These are phyloP conservation scores for Thalassaphorura encarpata DNA, from an alignment of 1,140 invertebrate genomes.

Conservation along the genomic window DNA sequence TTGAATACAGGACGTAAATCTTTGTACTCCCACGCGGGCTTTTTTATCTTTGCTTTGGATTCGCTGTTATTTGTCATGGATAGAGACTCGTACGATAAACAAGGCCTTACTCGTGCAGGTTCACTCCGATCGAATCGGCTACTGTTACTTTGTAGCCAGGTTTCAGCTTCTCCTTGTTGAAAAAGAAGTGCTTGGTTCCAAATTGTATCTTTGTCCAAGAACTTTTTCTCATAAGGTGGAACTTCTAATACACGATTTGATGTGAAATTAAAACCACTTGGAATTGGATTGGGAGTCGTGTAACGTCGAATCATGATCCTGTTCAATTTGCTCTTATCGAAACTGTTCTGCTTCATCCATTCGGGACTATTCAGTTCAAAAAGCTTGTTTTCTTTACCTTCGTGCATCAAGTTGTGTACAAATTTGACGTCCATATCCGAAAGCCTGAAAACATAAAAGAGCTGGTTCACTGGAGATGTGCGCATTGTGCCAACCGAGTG, in stretches of 20 bases:
- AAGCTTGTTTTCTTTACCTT: background rate
- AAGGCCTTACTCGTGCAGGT: constrained; percentile 2
- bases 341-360: constrained; percentile 6
- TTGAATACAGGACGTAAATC: constrained; percentile 27
- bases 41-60: background rate
- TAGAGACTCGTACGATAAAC: constrained; percentile 24
- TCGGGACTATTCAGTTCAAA: constrained; percentile 20
- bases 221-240: constrained; percentile 20
- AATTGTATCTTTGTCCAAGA: constrained; percentile 24
- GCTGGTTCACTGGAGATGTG: background rate
- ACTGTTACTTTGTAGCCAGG: background rate
- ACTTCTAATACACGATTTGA: constrained; percentile 17
- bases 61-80: background rate
- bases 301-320: background rate
- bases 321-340: background rate
- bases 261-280: constrained; percentile 22
- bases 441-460: constrained; percentile 4
- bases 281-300: constrained; percentile 13
- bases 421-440: constrained; percentile 30
- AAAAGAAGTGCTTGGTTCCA: constrained; percentile 29
- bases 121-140: constrained; percentile 3
- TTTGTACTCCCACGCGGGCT: constrained; percentile 24
- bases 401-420: constrained; percentile 16
- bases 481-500: too few relatives aligned
- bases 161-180: too few relatives aligned